phyloP scores from a whole-genome alignment of 2,888 invertebrate genomes.

The Drosophila falleni region DNA sequence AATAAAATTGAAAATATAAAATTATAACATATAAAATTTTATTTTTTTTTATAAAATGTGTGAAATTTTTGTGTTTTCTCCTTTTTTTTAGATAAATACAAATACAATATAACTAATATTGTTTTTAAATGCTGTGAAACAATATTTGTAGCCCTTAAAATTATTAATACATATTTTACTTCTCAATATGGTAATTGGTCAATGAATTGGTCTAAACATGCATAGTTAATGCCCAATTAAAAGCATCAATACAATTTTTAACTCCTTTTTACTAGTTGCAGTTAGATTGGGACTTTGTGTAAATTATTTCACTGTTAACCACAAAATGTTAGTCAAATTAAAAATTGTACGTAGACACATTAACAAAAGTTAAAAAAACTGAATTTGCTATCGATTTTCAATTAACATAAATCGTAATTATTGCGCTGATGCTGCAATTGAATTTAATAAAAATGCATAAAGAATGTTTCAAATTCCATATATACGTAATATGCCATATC shows the following conservation, averaged over 20 bases:
- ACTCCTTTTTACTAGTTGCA: background rate
- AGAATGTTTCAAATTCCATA: conserved; percentile 6
- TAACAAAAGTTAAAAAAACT: conserved; percentile 6
- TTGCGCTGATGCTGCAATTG: conserved; percentile 41
- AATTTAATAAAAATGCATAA: conserved; percentile 50
- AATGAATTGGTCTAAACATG: background rate
- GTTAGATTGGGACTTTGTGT: no score
- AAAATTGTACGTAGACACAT: conserved; percentile 6
- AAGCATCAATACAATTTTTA: background rate
- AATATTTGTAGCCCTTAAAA: background rate
- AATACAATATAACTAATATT: no score
- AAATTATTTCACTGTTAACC: conserved; percentile 9
- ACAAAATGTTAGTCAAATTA: conserved; percentile 10
- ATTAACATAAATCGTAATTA: conserved; percentile 64
- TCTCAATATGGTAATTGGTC: background rate
- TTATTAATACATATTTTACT: background rate
- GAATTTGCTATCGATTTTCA: conserved; percentile 57
- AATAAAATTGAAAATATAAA: no score
- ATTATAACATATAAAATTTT: no score
- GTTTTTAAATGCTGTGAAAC: background rate
- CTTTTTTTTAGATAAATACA: no score
- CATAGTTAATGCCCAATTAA: conserved; percentile 17
- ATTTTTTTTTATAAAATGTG: no score
- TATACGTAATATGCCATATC: background rate
- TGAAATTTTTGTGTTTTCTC: no score